Evolutionary conservation across 2,113 vertebrate genomes (phyloP).

Genomic region (Mellivora capensis): DNA sequence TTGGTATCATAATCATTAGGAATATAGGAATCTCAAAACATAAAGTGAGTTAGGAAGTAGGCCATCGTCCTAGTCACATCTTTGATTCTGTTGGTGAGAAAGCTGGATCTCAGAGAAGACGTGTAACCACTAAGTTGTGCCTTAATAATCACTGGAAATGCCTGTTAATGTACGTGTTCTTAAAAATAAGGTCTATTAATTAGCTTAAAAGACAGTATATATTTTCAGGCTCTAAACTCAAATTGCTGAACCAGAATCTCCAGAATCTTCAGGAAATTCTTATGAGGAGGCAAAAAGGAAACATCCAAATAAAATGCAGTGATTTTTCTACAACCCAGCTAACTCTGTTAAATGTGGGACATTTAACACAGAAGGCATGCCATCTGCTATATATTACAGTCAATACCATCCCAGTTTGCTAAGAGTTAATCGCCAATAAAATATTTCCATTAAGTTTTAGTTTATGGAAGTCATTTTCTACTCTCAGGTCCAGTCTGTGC

Average conservation of each 20-base stretch:
- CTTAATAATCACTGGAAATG: background rate
- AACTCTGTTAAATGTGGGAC: background rate
- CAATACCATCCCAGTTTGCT: background rate
- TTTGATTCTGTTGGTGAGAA: constrained; percentile 11
- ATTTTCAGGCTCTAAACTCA: background rate
- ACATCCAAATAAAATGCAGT: background rate
- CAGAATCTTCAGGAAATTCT: background rate
- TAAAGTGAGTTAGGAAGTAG: background rate
- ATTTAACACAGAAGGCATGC: background rate
- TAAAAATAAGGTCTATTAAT: background rate
- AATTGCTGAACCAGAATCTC: background rate
- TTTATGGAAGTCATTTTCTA: background rate
- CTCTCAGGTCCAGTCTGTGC: background rate
- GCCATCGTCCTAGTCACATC: background rate
- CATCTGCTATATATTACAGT: background rate
- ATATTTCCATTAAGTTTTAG: background rate
- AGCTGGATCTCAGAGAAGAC: background rate
- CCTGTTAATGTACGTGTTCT: background rate
- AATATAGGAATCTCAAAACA: background rate
- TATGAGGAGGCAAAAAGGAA: background rate
- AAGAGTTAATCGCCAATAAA: background rate
- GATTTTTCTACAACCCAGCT: background rate
- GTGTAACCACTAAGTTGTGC: background rate
- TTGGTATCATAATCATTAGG: background rate
- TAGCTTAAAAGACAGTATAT: background rate